phyloP scores from a whole-genome alignment of 2,888 invertebrate genomes.

The Eupithecia subfuscata region DNA sequence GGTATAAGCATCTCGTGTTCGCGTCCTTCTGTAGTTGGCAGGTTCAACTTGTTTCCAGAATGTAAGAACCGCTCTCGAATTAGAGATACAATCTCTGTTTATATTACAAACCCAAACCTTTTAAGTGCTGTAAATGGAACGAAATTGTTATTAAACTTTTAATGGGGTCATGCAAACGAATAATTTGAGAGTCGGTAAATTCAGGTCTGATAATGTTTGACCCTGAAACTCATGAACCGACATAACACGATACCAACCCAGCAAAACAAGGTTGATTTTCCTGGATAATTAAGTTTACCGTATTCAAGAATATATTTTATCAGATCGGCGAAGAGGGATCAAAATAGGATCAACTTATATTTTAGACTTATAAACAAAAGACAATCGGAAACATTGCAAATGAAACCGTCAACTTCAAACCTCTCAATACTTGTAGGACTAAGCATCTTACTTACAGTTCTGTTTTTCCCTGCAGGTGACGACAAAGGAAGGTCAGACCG shows the following conservation, averaged over 20 bases:
- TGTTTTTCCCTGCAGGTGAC: slow-evolving; percentile 82
- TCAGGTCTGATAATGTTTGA: slow-evolving; percentile 19
- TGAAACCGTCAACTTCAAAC: neutral
- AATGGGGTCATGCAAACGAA: slow-evolving; percentile 10
- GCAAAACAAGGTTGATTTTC: neutral
- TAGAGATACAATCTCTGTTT: neutral
- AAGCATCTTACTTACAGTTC: neutral
- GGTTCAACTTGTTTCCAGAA: slow-evolving; percentile 6
- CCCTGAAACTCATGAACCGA: slow-evolving; percentile 22
- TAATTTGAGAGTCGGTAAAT: slow-evolving; percentile 12
- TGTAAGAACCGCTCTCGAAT: neutral
- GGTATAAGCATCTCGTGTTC: neutral
- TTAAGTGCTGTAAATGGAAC: neutral
- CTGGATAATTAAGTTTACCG: neutral
- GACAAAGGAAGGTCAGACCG: slow-evolving; percentile 87
- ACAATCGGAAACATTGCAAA: neutral
- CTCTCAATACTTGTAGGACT: neutral
- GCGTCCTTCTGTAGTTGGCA: neutral
- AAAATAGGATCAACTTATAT: neutral
- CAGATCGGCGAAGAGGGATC: neutral
- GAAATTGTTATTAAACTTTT: neutral
- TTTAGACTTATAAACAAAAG: neutral
- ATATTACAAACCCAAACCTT: slow-evolving; percentile 1
- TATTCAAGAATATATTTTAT: neutral
- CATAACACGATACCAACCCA: neutral